A percentile compares a stretch with the other conserved stretches of the same genome.
These are phyloP conservation scores for Montipora efflorescens DNA, from an alignment of 64 coral and sea anemone species.

Conservation along the genomic window DNA sequence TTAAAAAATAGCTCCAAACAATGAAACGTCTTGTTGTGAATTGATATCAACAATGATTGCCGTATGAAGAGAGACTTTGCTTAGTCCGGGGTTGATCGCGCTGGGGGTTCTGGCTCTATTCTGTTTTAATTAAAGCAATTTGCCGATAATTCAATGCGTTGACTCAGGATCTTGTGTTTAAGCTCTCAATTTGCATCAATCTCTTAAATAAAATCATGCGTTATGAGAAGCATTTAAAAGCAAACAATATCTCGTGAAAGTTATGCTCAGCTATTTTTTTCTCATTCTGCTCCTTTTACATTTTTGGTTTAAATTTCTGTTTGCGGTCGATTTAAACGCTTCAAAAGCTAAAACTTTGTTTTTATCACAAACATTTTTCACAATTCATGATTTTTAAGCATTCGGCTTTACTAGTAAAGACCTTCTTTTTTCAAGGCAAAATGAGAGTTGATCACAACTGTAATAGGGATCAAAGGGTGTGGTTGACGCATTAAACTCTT, in stretches of 20 bases:
- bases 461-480: too few species aligned
- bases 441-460: too few species aligned
- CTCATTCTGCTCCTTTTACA: not conserved
- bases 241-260: not conserved
- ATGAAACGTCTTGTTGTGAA: constrained; percentile 19
- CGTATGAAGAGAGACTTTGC: not conserved
- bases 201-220: not conserved
- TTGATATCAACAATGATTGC: constrained; percentile 9
- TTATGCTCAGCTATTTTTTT: not conserved
- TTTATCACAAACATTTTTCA: too few species aligned
- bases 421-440: too few species aligned
- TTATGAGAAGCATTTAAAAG: not conserved
- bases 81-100: not conserved
- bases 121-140: not conserved
- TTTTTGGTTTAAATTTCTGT: not conserved
- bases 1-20: constrained; percentile 27
- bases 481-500: too few species aligned
- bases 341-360: too few species aligned
- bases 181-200: not conserved
- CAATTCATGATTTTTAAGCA: too few species aligned
- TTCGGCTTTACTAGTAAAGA: too few species aligned
- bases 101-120: not conserved
- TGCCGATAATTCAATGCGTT: not conserved
- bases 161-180: not conserved
- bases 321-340: too few species aligned